These are phyloP conservation scores for Drosophila funebris DNA, from an alignment of 1,140 invertebrate species.

Conservation along the genomic window DNA sequence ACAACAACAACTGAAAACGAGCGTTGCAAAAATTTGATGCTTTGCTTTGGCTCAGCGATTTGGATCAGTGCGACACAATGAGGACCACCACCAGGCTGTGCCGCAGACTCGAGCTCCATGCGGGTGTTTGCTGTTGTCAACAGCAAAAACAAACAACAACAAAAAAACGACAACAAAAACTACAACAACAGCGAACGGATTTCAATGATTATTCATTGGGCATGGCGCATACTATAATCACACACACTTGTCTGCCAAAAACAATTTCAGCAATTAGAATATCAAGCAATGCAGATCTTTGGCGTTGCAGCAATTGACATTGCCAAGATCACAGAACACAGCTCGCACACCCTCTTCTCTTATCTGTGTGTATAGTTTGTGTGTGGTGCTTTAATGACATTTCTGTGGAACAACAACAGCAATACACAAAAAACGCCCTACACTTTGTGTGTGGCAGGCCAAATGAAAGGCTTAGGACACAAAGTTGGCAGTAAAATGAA, in stretches of 20 bases:
- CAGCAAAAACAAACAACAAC: slow-evolving; percentile 14
- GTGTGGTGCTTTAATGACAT: slow-evolving; percentile 77
- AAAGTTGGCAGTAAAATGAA: slow-evolving; percentile 71
- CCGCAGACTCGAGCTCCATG: slow-evolving; percentile 27
- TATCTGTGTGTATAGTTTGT: slow-evolving; percentile 24
- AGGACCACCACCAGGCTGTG: slow-evolving; percentile 75
- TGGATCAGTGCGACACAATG: slow-evolving; percentile 77
- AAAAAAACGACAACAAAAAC: background rate
- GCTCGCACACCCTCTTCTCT: slow-evolving; percentile 53
- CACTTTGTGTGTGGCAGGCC: slow-evolving; percentile 66
- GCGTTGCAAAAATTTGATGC: slow-evolving; percentile 71
- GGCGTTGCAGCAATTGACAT: slow-evolving; percentile 74
- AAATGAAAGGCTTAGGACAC: slow-evolving; percentile 79
- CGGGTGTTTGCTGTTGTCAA: slow-evolving; percentile 68
- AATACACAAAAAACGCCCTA: slow-evolving; percentile 20
- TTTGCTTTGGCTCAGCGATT: slow-evolving; percentile 56
- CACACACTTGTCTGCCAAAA: slow-evolving; percentile 71
- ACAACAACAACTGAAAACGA: slow-evolving; percentile 60
- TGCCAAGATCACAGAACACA: slow-evolving; percentile 56
- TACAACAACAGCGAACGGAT: slow-evolving; percentile 48
- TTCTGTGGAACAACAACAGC: slow-evolving; percentile 63
- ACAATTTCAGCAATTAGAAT: slow-evolving; percentile 82
- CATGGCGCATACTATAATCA: slow-evolving; percentile 64
- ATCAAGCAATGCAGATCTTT: slow-evolving; percentile 78
- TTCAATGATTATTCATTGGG: slow-evolving; percentile 80